A percentile compares a stretch with the other conserved stretches of the same genome.
phyloP scores from a whole-genome alignment of 2,888 invertebrate genomes.

The Operophtera brumata region DNA sequence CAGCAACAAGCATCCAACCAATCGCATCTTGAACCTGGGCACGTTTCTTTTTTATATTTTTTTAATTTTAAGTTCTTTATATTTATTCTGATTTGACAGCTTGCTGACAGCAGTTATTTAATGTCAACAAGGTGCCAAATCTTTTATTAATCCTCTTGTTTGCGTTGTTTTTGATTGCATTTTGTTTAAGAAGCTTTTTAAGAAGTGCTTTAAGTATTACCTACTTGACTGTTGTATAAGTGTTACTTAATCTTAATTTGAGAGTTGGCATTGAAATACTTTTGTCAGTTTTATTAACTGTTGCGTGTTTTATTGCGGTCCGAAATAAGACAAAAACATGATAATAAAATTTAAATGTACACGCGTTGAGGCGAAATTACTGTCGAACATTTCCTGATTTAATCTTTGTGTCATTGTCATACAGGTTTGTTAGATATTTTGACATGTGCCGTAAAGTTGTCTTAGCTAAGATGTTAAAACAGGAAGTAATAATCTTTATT shows the following conservation, averaged over 20 bases:
- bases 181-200: constrained; percentile 46
- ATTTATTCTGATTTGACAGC: constrained; percentile 32
- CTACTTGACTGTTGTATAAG: constrained; percentile 36
- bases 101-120: constrained; percentile 32
- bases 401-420: constrained; percentile 58
- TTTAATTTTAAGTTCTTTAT: constrained; percentile 63
- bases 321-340: constrained; percentile 48
- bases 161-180: constrained; percentile 30
- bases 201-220: constrained; percentile 45
- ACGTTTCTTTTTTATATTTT: constrained; percentile 84
- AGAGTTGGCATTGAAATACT: constrained; percentile 40
- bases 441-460: constrained; percentile 26
- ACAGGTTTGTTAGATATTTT: constrained; percentile 52
- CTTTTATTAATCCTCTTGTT: constrained; percentile 15
- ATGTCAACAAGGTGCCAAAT: constrained; percentile 37
- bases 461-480: constrained; percentile 30
- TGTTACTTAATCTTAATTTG: constrained; percentile 26
- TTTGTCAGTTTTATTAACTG: constrained; percentile 27
- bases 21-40: constrained; percentile 95
- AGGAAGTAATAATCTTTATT: constrained; percentile 37
- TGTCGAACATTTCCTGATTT: constrained; percentile 55
- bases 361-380: constrained; percentile 53
- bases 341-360: constrained; percentile 55
- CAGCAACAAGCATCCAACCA: constrained; percentile 87
- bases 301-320: constrained; percentile 28